These are phyloP conservation scores for Gallirallus australis DNA, from an alignment of 2,797 vertebrate species.

Conservation along the genomic window DNA sequence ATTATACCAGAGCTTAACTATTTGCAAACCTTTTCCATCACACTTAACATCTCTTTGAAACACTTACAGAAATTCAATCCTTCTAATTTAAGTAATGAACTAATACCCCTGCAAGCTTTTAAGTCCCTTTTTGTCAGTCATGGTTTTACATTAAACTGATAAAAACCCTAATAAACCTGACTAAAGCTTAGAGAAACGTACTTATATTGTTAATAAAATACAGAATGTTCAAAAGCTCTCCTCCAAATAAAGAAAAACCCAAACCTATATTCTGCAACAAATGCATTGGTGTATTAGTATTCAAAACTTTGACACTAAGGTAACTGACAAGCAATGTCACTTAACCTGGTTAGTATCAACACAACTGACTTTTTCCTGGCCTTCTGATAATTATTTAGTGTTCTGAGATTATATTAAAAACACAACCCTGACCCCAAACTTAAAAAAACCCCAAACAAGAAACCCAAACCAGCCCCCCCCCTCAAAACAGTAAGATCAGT, in stretches of 20 bases:
- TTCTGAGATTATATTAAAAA: neutral
- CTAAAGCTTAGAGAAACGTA: neutral
- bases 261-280: accelerated
- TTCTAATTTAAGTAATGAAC: neutral
- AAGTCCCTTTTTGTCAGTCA: neutral
- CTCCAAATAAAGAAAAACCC: neutral
- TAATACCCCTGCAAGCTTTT: neutral
- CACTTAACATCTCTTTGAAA: neutral
- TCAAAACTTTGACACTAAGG: neutral
- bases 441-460: too few species aligned
- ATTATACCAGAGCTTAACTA: neutral
- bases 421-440: neutral
- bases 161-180: neutral
- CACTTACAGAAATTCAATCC: neutral
- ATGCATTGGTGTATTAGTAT: neutral
- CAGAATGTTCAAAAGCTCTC: neutral
- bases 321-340: neutral
- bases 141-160: neutral
- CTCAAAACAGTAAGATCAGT: neutral
- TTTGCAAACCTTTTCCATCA: neutral
- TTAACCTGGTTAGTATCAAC: neutral
- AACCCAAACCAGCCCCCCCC: neutral
- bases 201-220: neutral
- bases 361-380: neutral
- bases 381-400: neutral